phyloP scores from a whole-genome alignment of 1,140 invertebrate genomes.

The Rhopalosiphum maidis region DNA sequence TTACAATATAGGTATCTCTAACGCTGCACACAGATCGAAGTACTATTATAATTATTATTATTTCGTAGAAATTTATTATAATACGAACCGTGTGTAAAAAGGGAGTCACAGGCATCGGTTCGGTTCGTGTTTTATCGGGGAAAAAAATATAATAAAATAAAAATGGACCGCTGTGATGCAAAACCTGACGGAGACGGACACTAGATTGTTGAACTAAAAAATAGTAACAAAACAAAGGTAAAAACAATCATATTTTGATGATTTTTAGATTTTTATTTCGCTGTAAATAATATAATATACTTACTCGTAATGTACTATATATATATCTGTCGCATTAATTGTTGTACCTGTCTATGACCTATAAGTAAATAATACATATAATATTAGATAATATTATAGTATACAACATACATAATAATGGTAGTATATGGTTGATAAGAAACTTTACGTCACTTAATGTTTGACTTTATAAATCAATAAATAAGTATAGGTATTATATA shows the following conservation, averaged over 20 bases:
- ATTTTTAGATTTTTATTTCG: neutral
- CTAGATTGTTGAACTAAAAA: neutral
- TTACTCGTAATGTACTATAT: neutral
- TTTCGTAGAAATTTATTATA: neutral
- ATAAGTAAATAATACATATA: neutral
- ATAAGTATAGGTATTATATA: neutral
- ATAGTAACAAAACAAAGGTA: neutral
- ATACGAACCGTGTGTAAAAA: neutral
- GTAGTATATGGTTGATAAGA: neutral
- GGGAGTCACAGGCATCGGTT: neutral
- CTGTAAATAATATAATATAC: neutral
- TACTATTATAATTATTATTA: neutral
- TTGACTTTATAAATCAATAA: neutral
- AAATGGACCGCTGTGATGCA: neutral
- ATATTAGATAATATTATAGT: too few species aligned
- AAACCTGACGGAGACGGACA: neutral
- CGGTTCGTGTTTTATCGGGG: too few species aligned
- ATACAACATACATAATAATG: too few species aligned
- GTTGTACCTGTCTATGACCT: neutral
- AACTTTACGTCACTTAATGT: neutral
- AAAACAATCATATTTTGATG: neutral
- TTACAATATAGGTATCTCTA: neutral
- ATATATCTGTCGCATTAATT: neutral
- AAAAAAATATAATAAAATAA: neutral
- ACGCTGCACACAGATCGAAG: neutral